Base-by-base conservation (phyloP, 2,113 vertebrate genomes). In the Antidorcas marsupialis region DNA sequence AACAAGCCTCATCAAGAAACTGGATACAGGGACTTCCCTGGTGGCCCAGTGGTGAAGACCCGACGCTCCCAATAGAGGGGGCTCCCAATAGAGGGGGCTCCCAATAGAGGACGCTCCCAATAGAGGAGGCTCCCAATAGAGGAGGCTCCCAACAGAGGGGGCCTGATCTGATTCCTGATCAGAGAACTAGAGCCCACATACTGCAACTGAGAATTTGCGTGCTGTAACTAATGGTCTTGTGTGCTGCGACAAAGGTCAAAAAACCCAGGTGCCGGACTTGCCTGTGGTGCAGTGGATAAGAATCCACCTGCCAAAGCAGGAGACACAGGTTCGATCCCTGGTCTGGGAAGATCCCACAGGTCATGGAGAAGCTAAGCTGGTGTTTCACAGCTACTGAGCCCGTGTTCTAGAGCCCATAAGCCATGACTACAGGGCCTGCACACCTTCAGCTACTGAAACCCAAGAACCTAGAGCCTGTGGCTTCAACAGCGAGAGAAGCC, bases 21-120 rank as follows among this genome's bases (percentile, higher is more conserved):
- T 36, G 76, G 6, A 17, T 21, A 23, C 7, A 15, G 67, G 10
- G 67, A 21, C 59, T 23, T 92, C 11, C 36, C 71, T 27, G 21
- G 5, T 27, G 23, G 3, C 14, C 36, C 67, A 19, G 67, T 3
- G n/a, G n/a, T n/a, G 14, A 27, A 39, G 11, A 14, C 36, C 25
- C 5, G 0, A 43, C 0, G 6, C 71, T 76, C 71, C 36, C 71
- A 25, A 43, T 2, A 3, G 21, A 74, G 71, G 11, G 36, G 21
- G 11, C 11, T 12, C 45, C 45, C 45, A 47, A 47, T 0, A 47
- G 45, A 47, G 45, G 45, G 1, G 43, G 7, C 6, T 11, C 45
- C 45, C 45, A 47, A 47, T 0, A 47, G 45, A 47, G 45, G 45
- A 5, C 5, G 43, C 43, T 43, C 43, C 43, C 43, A 43, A 43